A percentile compares a stretch with the other conserved stretches of the same genome.
These are phyloP conservation scores for Disparrhopalites patrizii DNA, from an alignment of 2,888 invertebrate species.

Conservation along the genomic window DNA sequence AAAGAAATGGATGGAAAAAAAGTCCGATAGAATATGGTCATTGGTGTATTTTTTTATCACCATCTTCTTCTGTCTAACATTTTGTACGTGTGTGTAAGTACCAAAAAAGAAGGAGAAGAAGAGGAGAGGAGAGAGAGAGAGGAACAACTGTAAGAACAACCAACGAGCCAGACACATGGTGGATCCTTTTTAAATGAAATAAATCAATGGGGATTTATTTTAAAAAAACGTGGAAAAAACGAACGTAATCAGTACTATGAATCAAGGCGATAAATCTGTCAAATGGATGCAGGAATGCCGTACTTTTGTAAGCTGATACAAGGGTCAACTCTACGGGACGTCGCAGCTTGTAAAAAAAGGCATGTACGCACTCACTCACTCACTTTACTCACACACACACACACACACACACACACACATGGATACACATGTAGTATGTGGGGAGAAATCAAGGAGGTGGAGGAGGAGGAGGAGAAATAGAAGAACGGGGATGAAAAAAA, in stretches of 20 bases:
- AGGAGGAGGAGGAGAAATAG: constrained; percentile 30
- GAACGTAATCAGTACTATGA: constrained; percentile 49
- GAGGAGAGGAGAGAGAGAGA: constrained; percentile 6
- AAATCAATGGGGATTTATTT: constrained; percentile 50
- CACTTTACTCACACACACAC: too few relatives aligned
- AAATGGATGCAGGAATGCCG: constrained; percentile 50
- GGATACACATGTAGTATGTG: too few relatives aligned
- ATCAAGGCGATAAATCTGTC: constrained; percentile 50
- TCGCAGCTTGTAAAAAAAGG: constrained; percentile 48
- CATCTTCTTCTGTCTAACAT: too few relatives aligned
- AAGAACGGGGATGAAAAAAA: too few relatives aligned
- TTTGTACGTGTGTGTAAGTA: too few relatives aligned
- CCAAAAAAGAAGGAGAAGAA: constrained; percentile 8
- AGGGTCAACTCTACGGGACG: constrained; percentile 50
- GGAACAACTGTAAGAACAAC: background rate
- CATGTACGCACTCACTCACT: too few relatives aligned
- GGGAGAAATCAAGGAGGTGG: too few relatives aligned
- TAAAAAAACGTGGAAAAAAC: constrained; percentile 43
- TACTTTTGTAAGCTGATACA: constrained; percentile 50
- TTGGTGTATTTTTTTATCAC: constrained; percentile 44
- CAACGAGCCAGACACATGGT: constrained; percentile 27
- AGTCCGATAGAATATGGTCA: constrained; percentile 40
- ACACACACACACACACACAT: too few relatives aligned
- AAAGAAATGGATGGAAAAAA: constrained; percentile 10
- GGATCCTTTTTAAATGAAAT: constrained; percentile 49